phyloP scores from a whole-genome alignment of 1,140 invertebrate species.

The Zophobas atratus region DNA sequence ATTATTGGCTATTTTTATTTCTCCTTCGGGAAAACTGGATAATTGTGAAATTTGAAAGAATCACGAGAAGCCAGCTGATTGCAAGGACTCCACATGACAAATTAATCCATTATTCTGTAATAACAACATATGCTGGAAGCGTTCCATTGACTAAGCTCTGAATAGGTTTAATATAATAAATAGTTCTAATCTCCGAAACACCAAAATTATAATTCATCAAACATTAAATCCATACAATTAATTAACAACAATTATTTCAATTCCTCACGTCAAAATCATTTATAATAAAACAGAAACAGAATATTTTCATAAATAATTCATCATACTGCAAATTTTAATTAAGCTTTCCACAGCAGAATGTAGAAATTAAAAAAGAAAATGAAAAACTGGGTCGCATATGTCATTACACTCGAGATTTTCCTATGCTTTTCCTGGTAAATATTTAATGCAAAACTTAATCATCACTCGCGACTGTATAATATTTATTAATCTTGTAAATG shows the following conservation, averaged over 20 bases:
- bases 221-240: slow-evolving; percentile 16
- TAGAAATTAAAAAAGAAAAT: slow-evolving; percentile 11
- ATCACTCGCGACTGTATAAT: slow-evolving; percentile 24
- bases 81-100: slow-evolving; percentile 22
- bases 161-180: slow-evolving; percentile 38
- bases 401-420: slow-evolving; percentile 12
- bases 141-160: slow-evolving; percentile 44
- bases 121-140: slow-evolving; percentile 45
- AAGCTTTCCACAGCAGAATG: no score
- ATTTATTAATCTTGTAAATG: slow-evolving; percentile 38
- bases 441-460: slow-evolving; percentile 36
- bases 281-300: no score
- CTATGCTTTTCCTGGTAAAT: background rate
- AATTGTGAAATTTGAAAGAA: slow-evolving; percentile 38
- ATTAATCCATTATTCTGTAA: slow-evolving; percentile 35
- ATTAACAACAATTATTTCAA: slow-evolving; percentile 12
- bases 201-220: slow-evolving; percentile 24
- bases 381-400: background rate
- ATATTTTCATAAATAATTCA: no score
- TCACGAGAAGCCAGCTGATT: slow-evolving; percentile 25
- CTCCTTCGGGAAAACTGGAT: slow-evolving; percentile 15
- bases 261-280: background rate
- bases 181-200: slow-evolving; percentile 29
- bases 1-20: background rate
- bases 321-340: no score